Percentiles rank a stretch among this genome's conserved stretches.
These are phyloP conservation scores for Torymus texanus DNA, from an alignment of 2,888 invertebrate genomes.

Conservation along the genomic window DNA sequence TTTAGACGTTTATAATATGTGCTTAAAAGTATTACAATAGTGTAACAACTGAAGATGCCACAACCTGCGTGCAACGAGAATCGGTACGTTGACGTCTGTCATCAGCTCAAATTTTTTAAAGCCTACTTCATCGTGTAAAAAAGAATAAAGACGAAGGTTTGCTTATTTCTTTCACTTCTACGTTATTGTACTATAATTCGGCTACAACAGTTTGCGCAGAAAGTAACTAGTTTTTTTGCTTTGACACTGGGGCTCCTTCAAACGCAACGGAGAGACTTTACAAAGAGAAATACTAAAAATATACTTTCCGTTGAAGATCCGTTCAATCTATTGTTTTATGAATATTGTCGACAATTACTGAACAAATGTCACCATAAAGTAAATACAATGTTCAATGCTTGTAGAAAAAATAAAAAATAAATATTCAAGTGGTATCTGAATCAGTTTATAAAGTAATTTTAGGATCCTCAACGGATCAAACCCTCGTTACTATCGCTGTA, in stretches of 20 bases:
- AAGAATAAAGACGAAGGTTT: slow-evolving; percentile 45
- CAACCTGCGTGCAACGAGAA: slow-evolving; percentile 4
- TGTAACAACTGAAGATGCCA: slow-evolving; percentile 7
- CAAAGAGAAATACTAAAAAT: slow-evolving; percentile 24
- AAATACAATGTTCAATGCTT: slow-evolving; percentile 4
- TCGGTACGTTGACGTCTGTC: slow-evolving; percentile 23
- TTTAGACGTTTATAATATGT: background rate
- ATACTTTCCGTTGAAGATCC: slow-evolving; percentile 16
- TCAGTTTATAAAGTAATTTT: slow-evolving; percentile 1
- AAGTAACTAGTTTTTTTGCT: slow-evolving; percentile 64
- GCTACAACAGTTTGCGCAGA: slow-evolving; percentile 64
- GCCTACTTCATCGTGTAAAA: slow-evolving; percentile 40
- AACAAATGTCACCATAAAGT: slow-evolving; percentile 17
- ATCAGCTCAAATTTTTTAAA: slow-evolving; percentile 40
- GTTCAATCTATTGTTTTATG: slow-evolving; percentile 13
- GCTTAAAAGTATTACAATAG: background rate
- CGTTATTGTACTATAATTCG: slow-evolving; percentile 72
- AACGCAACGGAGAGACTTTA: slow-evolving; percentile 46
- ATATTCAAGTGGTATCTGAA: too few species aligned
- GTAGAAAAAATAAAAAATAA: slow-evolving; percentile 10
- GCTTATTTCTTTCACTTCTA: slow-evolving; percentile 57
- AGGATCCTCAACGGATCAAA: slow-evolving; percentile 23
- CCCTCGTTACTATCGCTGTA: slow-evolving; percentile 20
- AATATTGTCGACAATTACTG: slow-evolving; percentile 8
- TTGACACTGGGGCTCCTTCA: slow-evolving; percentile 63